Base-by-base conservation (phyloP, 2,113 vertebrate species). In the Phylloscopus trochilus region DNA sequence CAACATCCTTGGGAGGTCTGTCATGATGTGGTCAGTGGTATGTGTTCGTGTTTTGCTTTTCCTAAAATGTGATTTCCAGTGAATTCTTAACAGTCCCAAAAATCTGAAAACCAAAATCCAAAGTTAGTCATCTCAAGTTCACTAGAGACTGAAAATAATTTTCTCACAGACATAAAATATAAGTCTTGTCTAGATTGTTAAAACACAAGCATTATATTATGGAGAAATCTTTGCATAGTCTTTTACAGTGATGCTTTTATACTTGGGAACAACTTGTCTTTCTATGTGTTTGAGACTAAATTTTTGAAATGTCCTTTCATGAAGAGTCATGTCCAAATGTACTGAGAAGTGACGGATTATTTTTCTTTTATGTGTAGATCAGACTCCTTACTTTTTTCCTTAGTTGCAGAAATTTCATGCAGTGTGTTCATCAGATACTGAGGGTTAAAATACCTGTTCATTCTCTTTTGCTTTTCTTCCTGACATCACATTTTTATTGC, bases 311-410 rank as follows among this genome's bases (percentile, higher is more conserved):
- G 2, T 51, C 7, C 9, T 78, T 53, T 72, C 43, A 44, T 49
- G 30, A 70, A n/a, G 31, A 35, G 23, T 53, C 8, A 5, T 58
- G n/a, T 81, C 55, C 41, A 43, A 63, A 62, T 2, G 4, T 30
- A 35, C n/a, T 58, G 17, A 75, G 46, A 78, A 69, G 17, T 0
- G 0, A 12, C 0, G 0, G 6, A 8, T 84, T 10, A 33, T 64
- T 73, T 83, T 70, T 62, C 11, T 92, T 75, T 63, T 43, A 20
- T 13, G 7, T 37, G 5, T 86, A 64, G 17, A 46, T 85, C 27
- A 60, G 21, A 41, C 17, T 7, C 43, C 20, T 73, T 76, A 10
- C 3, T 2, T 2, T 69, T 69, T 59, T 35, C 6, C 41, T 58
- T 75, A 17, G 12, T 67, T 59, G 33, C 26, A 75, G 47, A 67